Evolutionary conservation across 2,888 invertebrate species (phyloP).

Genomic region (Amphiduros pacificus): DNA sequence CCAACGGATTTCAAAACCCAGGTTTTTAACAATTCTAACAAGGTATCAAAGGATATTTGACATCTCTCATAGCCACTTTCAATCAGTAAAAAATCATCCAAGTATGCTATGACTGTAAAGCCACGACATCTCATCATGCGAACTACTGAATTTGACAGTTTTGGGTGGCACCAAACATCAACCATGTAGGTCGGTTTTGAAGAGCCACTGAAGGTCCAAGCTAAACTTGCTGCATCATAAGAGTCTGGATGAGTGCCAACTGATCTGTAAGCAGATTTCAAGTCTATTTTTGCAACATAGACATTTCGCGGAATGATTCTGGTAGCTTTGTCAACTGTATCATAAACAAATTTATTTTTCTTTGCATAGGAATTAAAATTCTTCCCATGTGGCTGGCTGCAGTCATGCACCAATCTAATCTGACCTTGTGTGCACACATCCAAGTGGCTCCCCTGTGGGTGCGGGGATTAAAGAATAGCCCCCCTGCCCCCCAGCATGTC

Average conservation of each 20-base stretch:
- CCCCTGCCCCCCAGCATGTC: too few relatives aligned
- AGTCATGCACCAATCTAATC: background rate
- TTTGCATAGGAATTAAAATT: background rate
- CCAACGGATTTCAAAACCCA: constrained; percentile 14
- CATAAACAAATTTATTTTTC: background rate
- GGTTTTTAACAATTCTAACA: background rate
- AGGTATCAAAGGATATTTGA: background rate
- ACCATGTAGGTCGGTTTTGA: background rate
- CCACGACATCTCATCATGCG: constrained; percentile 12
- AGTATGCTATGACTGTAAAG: background rate
- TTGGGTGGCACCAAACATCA: constrained; percentile 2
- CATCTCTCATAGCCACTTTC: background rate
- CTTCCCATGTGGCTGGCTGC: background rate
- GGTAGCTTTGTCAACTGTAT: background rate
- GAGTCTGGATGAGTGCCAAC: background rate
- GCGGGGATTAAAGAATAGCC: too few relatives aligned
- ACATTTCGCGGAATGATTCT: background rate
- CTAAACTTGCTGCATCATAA: background rate
- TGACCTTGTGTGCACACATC: background rate
- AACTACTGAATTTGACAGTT: background rate
- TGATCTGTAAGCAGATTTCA: background rate
- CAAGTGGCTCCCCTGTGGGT: too few relatives aligned
- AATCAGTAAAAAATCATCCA: constrained; percentile 15
- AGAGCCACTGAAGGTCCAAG: background rate
- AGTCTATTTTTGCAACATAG: background rate